Evolutionary conservation across 2,113 vertebrate species (phyloP), one percentile per base, ranked within the genome.

Genomic region (Callipepla squamata): DNA sequence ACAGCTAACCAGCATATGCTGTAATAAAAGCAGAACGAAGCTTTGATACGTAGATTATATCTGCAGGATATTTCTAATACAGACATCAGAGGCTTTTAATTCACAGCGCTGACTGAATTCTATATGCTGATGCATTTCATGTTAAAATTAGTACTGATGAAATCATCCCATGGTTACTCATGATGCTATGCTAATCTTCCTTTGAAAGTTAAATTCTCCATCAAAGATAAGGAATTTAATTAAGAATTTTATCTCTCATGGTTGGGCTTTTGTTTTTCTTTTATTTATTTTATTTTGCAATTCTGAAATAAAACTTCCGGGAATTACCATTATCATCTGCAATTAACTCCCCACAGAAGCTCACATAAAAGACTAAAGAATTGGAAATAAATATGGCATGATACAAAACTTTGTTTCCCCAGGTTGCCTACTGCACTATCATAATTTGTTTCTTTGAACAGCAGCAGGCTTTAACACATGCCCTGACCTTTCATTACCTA

Each of bases 181-280:
- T 81, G 95, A 95, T 88, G 88, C 85, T 96, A 90, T 34, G 74
- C 58, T 96, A 93, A 94, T 96, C 95, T 97, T 96, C 81, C 93
- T 95, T 94, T 95, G 85, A 96, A 97, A 97, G 93, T 89, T 92
- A 84, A 93, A 80, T 65, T 97, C 97, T 95, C 95, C 90, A 95
- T 92, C 87, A 90, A 97, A 97, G 96, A 97, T 95, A 97, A 93
- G 92, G 67, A 88, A 96, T 92, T 97, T 96, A 97, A 98, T 98
- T 97, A 97, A 97, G 85, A 85, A 65, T 66, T 91, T 96, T 97
- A 97, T 97, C 96, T 95, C 90, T 58, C 19, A 50, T 79, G 82
- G 40, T 25, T 76, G n/a, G 30, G 55, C 18, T n/a, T 58, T 58
- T 58, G 30, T 40, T 18, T 40, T 63, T 28, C 25, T 40, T 40